Evolutionary conservation across 2,797 vertebrate genomes (phyloP).

Genomic region (Choloepus didactylus): DNA sequence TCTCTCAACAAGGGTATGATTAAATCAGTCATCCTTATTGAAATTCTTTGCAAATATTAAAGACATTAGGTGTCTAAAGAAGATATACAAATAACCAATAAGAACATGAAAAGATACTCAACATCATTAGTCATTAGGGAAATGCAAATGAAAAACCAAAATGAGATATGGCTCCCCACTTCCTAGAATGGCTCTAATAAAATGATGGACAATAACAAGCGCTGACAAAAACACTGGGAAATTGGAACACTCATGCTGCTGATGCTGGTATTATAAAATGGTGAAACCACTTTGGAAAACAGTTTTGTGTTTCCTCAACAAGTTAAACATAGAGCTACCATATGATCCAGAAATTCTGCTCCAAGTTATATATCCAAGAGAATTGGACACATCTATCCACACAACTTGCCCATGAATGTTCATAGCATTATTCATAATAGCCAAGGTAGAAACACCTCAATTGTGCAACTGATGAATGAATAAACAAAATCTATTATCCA

Average conservation of each 20-base stretch:
- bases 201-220: not conserved
- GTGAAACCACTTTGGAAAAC: not conserved
- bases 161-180: not conserved
- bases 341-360: not conserved
- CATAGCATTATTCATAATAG: not conserved
- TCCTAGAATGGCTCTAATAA: not conserved
- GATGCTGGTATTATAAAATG: not conserved
- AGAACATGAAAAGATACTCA: not conserved
- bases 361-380: not conserved
- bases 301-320: constrained; percentile 7
- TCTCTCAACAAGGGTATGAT: not conserved
- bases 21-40: not conserved
- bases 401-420: not conserved
- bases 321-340: not conserved
- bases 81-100: not conserved
- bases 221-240: not conserved
- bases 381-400: not conserved
- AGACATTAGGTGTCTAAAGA: not conserved
- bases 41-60: not conserved
- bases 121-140: not conserved
- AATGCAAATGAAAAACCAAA: constrained; percentile 15
- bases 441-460: not conserved
- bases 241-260: not conserved
- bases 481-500: not conserved
- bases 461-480: not conserved